phyloP scores from a whole-genome alignment of 2,797 vertebrate species.

The Falco berigora region DNA sequence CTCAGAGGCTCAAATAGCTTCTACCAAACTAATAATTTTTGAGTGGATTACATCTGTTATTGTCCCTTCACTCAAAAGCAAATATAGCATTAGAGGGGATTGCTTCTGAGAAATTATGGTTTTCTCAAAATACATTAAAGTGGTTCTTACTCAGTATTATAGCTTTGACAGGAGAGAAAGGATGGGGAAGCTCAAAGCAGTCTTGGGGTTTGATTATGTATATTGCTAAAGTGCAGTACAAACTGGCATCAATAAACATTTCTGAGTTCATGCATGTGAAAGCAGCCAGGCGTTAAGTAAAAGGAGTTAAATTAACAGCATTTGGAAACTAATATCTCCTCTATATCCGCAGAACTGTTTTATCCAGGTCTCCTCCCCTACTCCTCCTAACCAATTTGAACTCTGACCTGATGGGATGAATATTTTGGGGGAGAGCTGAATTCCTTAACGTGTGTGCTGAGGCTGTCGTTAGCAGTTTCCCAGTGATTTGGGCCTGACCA shows the following conservation, averaged over 20 bases:
- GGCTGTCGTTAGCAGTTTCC: neutral
- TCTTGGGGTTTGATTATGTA: neutral
- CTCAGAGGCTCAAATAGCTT: neutral
- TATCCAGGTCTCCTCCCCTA: neutral
- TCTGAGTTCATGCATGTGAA: neutral
- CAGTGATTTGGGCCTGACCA: neutral
- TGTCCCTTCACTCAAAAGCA: neutral
- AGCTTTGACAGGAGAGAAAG: neutral
- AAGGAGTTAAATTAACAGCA: neutral
- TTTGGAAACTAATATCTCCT: neutral
- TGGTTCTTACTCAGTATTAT: neutral
- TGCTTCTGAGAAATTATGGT: neutral
- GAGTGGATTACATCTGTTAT: neutral
- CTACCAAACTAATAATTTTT: neutral
- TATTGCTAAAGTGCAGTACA: neutral
- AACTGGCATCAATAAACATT: neutral
- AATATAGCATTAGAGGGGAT: neutral
- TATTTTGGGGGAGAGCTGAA: neutral
- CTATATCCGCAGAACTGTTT: neutral
- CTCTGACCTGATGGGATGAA: neutral
- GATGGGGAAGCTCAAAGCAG: neutral
- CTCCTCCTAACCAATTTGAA: neutral
- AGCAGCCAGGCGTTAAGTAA: neutral
- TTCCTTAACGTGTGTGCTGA: neutral
- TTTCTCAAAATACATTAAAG: neutral